Evolutionary conservation across 2,113 vertebrate genomes (phyloP), one percentile per base, ranked within the genome.

Genomic region (Formicarius rufipectus): DNA sequence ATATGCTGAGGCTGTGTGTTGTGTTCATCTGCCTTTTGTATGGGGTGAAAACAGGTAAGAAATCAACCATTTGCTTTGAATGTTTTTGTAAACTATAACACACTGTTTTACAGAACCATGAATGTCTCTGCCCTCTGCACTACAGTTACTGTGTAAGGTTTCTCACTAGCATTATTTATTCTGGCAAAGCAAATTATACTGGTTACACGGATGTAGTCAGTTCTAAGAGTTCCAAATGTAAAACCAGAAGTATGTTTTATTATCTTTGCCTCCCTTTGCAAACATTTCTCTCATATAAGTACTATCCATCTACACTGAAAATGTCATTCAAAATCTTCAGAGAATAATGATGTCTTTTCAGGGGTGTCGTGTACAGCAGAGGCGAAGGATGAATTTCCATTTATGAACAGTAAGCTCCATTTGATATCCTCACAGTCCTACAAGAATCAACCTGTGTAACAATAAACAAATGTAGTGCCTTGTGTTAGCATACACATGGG

Each of bases 31-130:
- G 5, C 87, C 89, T 98, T 92, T 56, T 72, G 74, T 55, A 89
- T 27, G 88, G 82, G 68, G 95, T 89, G 81, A 96, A 45, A 90
- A 71, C 98, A 96, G 98, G 98, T 98, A 97, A 94, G 98, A 87
- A 55, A 52, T 35, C 9, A 23, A 71, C 4, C 4, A 0, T 42
- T 59, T 91, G 40, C 44, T 91, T 58, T 73, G 22, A 56, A n/a
- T 81, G 27, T 40, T 93, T 90, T 53, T 90, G 53, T 75, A 60
- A 66, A 50, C 42, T 62, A 7, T 15, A 73, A 47, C 6, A 75
- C 1, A 2, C 67, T 75, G 63, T 21, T 85, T 87, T 79, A 75
- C 23, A 10, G 87, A 24, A 60, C 45, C 56, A 2, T n/a, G 24
- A 62, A 40, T 53, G 2, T 83, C 47, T 56, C 45, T 79, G 39